Percentiles rank a stretch among this genome's conserved stretches.
Evolutionary conservation across 2,888 invertebrate species (phyloP).

Genomic region (Dicyrtomina minuta): DNA sequence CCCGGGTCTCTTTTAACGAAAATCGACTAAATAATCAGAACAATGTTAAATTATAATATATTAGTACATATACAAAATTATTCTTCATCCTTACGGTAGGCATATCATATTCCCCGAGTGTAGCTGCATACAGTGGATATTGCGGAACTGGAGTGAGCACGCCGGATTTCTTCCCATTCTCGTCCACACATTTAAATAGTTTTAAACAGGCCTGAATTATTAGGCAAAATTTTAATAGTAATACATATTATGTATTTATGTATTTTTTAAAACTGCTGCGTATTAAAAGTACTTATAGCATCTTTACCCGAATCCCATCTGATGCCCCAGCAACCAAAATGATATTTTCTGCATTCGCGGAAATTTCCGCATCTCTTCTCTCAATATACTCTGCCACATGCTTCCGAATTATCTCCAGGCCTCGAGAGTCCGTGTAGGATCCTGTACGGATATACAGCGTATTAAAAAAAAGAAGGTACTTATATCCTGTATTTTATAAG

Average conservation of each 20-base stretch:
- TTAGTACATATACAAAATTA: no score
- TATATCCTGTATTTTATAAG: no score
- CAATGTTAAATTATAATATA: no score
- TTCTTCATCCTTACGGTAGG: slow-evolving; percentile 62
- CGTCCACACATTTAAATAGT: slow-evolving; percentile 64
- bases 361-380: slow-evolving; percentile 74
- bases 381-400: slow-evolving; percentile 88
- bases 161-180: slow-evolving; percentile 68
- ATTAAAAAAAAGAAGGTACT: no score
- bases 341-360: slow-evolving; percentile 74
- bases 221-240: no score
- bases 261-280: no score
- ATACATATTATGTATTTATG: no score
- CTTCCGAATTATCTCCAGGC: slow-evolving; percentile 82
- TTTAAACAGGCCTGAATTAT: slow-evolving; percentile 75
- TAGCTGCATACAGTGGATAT: slow-evolving; percentile 96
- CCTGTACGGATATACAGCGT: no score
- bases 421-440: slow-evolving; percentile 87
- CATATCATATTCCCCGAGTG: slow-evolving; percentile 88
- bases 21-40: no score
- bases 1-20: no score
- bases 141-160: slow-evolving; percentile 98
- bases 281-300: no score
- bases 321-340: slow-evolving; percentile 87
- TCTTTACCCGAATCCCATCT: slow-evolving; percentile 83